Conservation (phyloP, 2,113 vertebrate genomes). For the Podilymbus podiceps region DNA sequence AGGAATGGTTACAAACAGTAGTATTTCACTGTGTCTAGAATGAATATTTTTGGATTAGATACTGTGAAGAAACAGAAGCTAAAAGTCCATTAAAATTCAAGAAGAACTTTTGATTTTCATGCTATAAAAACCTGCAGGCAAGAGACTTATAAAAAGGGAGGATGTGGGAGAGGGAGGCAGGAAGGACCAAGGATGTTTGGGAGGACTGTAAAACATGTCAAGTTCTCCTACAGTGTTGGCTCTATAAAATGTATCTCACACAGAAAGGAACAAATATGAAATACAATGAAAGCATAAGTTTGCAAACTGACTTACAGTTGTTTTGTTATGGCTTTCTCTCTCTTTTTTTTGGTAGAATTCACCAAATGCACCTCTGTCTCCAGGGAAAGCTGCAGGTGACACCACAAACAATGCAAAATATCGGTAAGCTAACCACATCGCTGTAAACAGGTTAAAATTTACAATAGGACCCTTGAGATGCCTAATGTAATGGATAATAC, state of each 20-base stretch:
- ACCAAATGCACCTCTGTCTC: conserved; percentile 66
- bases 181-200: background rate
- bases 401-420: conserved; percentile 35
- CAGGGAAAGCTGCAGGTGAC: conserved; percentile 70
- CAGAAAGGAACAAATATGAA: background rate
- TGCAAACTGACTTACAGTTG: background rate
- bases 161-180: background rate
- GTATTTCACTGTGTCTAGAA: background rate
- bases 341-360: background rate
- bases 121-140: background rate
- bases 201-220: background rate
- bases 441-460: background rate
- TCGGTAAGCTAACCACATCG: conserved; percentile 59
- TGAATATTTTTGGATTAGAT: background rate
- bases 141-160: background rate
- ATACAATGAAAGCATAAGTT: background rate
- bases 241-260: background rate
- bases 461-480: background rate
- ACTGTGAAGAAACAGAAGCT: background rate
- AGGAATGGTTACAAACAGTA: background rate
- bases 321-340: background rate
- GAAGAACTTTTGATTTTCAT: background rate
- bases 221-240: background rate
- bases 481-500: background rate
- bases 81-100: background rate